Conservation (phyloP, 2,888 invertebrate species). For the Saturnia japonica region DNA sequence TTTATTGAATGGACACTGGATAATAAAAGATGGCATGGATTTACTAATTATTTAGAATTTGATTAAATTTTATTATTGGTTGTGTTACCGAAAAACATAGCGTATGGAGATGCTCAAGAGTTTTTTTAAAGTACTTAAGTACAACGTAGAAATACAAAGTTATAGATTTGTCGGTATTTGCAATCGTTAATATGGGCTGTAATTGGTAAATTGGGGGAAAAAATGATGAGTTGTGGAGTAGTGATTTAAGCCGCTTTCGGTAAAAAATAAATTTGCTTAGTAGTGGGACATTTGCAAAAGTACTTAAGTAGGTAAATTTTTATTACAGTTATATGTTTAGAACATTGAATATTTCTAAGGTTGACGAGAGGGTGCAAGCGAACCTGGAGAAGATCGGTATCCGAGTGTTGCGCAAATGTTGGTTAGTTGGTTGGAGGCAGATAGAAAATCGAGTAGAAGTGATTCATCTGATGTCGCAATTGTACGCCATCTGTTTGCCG, state of each 20-base stretch:
- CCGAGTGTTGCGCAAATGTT: slow-evolving; percentile 67
- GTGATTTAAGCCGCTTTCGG: too few relatives aligned
- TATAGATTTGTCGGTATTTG: too few relatives aligned
- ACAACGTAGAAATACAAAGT: too few relatives aligned
- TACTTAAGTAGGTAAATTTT: neutral
- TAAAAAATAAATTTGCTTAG: too few relatives aligned
- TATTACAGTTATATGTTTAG: neutral
- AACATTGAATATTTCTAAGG: slow-evolving; percentile 41
- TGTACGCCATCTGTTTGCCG: slow-evolving; percentile 64
- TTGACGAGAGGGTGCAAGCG: slow-evolving; percentile 76
- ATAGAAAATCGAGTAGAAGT: slow-evolving; percentile 48
- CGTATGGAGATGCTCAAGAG: neutral
- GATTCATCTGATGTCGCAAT: slow-evolving; percentile 75
- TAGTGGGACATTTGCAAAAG: too few relatives aligned
- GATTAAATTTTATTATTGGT: neutral
- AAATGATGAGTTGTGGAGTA: too few relatives aligned
- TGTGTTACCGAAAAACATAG: neutral
- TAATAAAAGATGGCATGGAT: too few relatives aligned
- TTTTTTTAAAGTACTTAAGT: too few relatives aligned
- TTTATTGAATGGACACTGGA: neutral
- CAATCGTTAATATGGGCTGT: too few relatives aligned
- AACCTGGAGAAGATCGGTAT: slow-evolving; percentile 67
- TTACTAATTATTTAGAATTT: neutral
- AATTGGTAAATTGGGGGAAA: too few relatives aligned
- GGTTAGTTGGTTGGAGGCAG: slow-evolving; percentile 77